Base-by-base conservation (phyloP, 2,797 vertebrate species). In the Xenentodon cancila region DNA sequence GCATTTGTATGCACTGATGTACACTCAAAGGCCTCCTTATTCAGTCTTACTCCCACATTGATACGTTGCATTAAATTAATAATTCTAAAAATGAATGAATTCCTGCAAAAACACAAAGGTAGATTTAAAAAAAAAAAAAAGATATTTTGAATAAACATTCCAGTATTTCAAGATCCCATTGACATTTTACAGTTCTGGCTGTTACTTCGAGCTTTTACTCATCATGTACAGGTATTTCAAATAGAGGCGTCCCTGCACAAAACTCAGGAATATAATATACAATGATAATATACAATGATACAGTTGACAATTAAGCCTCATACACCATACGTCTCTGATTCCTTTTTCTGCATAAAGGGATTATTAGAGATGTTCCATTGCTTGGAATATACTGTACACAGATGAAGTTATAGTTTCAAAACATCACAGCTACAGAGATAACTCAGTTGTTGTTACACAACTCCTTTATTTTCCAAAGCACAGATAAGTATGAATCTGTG, bases 1-100 rank as follows among this genome's bases (percentile, higher is more conserved):
- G 45, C 25, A 81, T 78, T 73, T 68, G 48, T 57, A 78, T 74
- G 62, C 72, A 49, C 25, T 63, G 49, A 44, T 68, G 52, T 57
- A 43, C 37, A 30, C 12, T 7, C 19, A 45, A 27, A 34, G 16
- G 1, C 9, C 47, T 27, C 30, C 46, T 63, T 46, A 19, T 19
- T 17, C 9, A 44, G 59, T 45, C 8, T 8, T 56, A 45, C 40
- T 15, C 9, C 8, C 16, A 40, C 25, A 50, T 17, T 64, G 3
- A 65, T 15, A 62, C 2, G 53, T 59, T 25, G 40, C n/a, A 50
- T 9, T 46, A 61, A 46, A 37, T 18, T 43, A 44, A 22, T 22
- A 32, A 40, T 46, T 16, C 1, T 0, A 43, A 51, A 21, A 7
- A 7, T 40, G 1, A 15, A 15, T 40, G 13, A 15, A 40, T 40